Evolutionary conservation across 2,888 invertebrate genomes (phyloP).

Genomic region (Morpho achilles): DNA sequence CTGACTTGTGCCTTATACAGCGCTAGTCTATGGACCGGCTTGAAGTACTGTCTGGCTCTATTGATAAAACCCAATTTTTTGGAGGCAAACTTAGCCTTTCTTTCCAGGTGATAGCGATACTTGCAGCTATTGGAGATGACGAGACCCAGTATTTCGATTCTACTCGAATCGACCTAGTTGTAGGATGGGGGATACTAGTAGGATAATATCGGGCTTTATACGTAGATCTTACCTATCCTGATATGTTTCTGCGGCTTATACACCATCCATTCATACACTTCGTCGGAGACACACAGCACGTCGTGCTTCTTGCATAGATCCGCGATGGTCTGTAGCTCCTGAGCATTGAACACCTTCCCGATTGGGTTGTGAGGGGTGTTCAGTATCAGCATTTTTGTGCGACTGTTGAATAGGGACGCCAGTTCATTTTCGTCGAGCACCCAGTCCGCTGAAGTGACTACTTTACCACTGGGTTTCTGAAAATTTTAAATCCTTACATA

Average conservation of each 20-base stretch:
- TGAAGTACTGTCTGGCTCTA: no score
- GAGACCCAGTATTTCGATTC: no score
- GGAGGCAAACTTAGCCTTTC: no score
- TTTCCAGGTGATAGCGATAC: no score
- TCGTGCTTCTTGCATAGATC: slow-evolving; percentile 95
- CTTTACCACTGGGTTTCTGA: slow-evolving; percentile 64
- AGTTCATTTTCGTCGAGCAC: slow-evolving; percentile 90
- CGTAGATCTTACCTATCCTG: slow-evolving; percentile 85
- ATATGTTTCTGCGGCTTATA: slow-evolving; percentile 91
- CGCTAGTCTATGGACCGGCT: no score
- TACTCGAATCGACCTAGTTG: no score
- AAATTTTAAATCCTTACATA: slow-evolving; percentile 1
- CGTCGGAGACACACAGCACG: slow-evolving; percentile 95
- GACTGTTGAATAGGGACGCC: slow-evolving; percentile 86
- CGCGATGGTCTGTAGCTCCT: slow-evolving; percentile 88
- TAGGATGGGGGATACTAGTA: no score
- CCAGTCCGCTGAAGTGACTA: slow-evolving; percentile 90
- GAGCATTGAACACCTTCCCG: slow-evolving; percentile 89
- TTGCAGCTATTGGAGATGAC: no score
- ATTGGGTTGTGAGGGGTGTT: slow-evolving; percentile 99
- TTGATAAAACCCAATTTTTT: no score
- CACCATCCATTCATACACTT: slow-evolving; percentile 99
- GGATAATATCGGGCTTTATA: no score
- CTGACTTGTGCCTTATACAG: no score
- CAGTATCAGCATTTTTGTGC: slow-evolving; percentile 96